Conservation (phyloP, 2,888 invertebrate species). For the Aproaerema taeniolella region DNA sequence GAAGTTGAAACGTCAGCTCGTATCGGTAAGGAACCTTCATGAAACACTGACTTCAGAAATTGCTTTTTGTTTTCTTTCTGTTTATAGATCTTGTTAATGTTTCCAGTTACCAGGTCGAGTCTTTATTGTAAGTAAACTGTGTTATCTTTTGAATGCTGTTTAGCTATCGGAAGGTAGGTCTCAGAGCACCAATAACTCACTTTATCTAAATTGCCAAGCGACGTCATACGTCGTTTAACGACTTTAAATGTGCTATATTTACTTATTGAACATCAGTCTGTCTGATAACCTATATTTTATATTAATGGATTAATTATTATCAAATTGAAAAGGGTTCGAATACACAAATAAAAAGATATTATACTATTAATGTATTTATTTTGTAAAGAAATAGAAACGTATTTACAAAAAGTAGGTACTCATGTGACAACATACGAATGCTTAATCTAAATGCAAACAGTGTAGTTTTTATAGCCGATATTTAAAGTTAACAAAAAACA, state of each 20-base stretch:
- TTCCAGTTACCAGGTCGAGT: no score
- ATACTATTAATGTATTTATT: constrained; percentile 16
- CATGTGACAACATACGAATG: constrained; percentile 12
- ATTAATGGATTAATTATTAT: neutral
- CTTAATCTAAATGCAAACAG: constrained; percentile 10
- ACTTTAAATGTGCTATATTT: constrained; percentile 29
- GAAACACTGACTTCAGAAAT: no score
- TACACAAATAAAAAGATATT: constrained; percentile 11
- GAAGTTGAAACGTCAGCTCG: no score
- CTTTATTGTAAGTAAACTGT: no score
- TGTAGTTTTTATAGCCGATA: constrained; percentile 7
- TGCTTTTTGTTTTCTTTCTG: no score
- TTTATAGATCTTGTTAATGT: no score
- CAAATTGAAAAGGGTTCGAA: constrained; percentile 5
- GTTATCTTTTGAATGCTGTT: constrained; percentile 2
- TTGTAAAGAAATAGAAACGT: neutral
- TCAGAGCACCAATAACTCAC: constrained; percentile 25
- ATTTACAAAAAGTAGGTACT: constrained; percentile 10
- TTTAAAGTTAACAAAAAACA: constrained; percentile 8
- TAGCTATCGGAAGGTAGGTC: constrained; percentile 9
- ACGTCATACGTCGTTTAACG: constrained; percentile 34
- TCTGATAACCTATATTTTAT: constrained; percentile 22
- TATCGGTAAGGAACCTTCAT: no score
- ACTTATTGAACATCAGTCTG: constrained; percentile 15
- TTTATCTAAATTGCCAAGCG: constrained; percentile 42